A percentile compares a stretch with the other conserved stretches of the same genome.
Evolutionary conservation across 2,888 invertebrate genomes (phyloP).

Genomic region (Drosophila helvetica): DNA sequence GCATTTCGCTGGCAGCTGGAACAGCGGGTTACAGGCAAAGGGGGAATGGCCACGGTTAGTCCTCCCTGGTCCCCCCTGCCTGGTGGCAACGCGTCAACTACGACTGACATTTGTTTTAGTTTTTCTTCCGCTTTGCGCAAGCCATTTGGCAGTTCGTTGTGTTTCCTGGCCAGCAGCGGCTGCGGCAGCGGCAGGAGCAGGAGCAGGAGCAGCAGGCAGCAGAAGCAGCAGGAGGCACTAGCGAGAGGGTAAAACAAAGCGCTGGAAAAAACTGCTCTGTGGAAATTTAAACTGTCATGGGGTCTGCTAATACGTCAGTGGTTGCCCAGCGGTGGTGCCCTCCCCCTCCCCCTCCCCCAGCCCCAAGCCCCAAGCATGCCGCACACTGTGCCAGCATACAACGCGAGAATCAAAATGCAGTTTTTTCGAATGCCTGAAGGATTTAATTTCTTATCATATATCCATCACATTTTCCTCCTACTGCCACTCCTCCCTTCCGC

Average conservation of each 20-base stretch:
- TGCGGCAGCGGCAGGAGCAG: conserved; percentile 17
- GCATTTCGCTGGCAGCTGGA: conserved; percentile 71
- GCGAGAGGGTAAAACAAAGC: conserved; percentile 55
- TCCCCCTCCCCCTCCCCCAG: too few relatives aligned
- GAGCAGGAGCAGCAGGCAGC: conserved; percentile 11
- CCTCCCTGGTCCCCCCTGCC: conserved; percentile 22
- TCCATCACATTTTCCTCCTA: not conserved
- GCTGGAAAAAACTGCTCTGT: conserved; percentile 44
- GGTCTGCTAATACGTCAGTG: conserved; percentile 58
- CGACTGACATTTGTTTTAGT: conserved; percentile 79
- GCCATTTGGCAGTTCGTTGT: conserved; percentile 77
- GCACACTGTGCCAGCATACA: not conserved
- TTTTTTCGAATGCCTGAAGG: not conserved
- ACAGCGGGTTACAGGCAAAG: conserved; percentile 3
- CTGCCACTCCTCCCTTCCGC: too few relatives aligned
- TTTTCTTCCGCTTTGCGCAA: conserved; percentile 78
- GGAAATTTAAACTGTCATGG: conserved; percentile 68
- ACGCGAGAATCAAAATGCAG: not conserved
- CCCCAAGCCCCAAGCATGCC: not conserved
- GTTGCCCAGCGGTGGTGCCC: not conserved
- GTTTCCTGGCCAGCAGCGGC: conserved; percentile 53
- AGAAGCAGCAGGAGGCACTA: conserved; percentile 53
- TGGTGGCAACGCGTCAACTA: conserved; percentile 76
- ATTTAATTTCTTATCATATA: not conserved
- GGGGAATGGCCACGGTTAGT: not conserved